Evolutionary conservation across 2,113 vertebrate species (phyloP), one percentile per base, ranked within the genome.

Genomic region (Aplodontia rufa): DNA sequence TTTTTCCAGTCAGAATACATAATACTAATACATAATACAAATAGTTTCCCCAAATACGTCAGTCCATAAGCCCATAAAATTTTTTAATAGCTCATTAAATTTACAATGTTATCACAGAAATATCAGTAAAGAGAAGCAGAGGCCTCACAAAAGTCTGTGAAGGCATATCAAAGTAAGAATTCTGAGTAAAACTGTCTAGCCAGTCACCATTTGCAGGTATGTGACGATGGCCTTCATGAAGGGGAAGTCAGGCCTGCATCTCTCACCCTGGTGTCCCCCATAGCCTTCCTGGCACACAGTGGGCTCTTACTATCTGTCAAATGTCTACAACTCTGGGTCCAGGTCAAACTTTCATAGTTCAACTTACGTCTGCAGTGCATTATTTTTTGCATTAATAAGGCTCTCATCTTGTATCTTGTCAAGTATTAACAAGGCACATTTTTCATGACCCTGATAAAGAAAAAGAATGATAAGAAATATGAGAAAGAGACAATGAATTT

Each of bases 291-390:
- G 35, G 53, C 42, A 28, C 7, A 45, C 0, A 64, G 79, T 51
- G 69, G 28, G 20, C 28, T 58, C 62, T 75, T 26, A 28, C 9
- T 45, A 47, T 30, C n/a, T 82, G 14, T 30, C 40, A 5, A 64
- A 49, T 10, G 28, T 71, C 68, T 51, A 40, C 5, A 64, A 90
- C 47, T 40, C 22, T 71, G 32, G 10, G 49, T 47, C 53, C 10
- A 26, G 80, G 14, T n/a, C 14, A 64, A 24, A 81, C 47, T 74
- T 47, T 16, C 37, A 45, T 3, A 51, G 49, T n/a, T 71, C 83
- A 93, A 99, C 99, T 99, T 98, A 99, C 99, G 99, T 99, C 98
- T 99, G 99, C 97, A 99, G 98, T 49, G 99, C 98, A 71, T 98
- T 98, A 62, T 99, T 99, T 78, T 99, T 99, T 98, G 99, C 98